Evolutionary conservation across 1,140 invertebrate species (phyloP).

Genomic region (Drosophila parabipectinata): DNA sequence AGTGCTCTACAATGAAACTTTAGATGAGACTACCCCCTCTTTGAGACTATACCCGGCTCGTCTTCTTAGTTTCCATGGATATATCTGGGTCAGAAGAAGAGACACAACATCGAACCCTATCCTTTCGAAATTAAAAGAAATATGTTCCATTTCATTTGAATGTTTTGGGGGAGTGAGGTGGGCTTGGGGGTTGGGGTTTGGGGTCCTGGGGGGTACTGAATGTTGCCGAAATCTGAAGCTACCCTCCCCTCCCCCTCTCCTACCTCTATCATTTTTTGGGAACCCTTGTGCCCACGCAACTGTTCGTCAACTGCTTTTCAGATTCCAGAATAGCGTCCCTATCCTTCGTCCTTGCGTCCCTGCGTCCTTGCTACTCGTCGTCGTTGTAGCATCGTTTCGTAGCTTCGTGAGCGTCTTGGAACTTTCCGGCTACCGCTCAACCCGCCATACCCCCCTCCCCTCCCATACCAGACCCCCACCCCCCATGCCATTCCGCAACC

Average conservation of each 20-base stretch:
- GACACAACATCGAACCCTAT: conserved; percentile 28
- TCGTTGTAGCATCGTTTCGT: background rate
- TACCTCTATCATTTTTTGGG: background rate
- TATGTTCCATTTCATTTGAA: conserved; percentile 67
- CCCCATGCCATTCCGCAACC: background rate
- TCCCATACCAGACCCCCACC: conserved; percentile 2
- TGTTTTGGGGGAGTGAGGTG: background rate
- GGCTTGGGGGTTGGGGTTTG: too few relatives aligned
- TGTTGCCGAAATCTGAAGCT: conserved; percentile 39
- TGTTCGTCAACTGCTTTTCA: background rate
- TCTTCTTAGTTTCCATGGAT: conserved; percentile 24
- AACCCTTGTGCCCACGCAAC: conserved; percentile 47
- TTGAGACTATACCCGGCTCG: background rate
- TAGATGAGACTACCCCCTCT: background rate
- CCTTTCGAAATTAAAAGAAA: conserved; percentile 46
- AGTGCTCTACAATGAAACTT: conserved; percentile 21
- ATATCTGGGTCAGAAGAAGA: conserved; percentile 31
- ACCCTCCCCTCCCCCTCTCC: background rate
- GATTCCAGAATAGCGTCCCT: background rate
- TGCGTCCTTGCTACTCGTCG: background rate
- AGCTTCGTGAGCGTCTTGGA: conserved; percentile 25
- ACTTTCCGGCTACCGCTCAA: background rate
- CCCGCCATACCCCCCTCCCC: conserved; percentile 5
- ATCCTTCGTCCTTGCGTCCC: conserved; percentile 28
- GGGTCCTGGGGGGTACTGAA: background rate